Evolutionary conservation across 2,888 invertebrate genomes (phyloP).

Genomic region (Tipula lateralis): DNA sequence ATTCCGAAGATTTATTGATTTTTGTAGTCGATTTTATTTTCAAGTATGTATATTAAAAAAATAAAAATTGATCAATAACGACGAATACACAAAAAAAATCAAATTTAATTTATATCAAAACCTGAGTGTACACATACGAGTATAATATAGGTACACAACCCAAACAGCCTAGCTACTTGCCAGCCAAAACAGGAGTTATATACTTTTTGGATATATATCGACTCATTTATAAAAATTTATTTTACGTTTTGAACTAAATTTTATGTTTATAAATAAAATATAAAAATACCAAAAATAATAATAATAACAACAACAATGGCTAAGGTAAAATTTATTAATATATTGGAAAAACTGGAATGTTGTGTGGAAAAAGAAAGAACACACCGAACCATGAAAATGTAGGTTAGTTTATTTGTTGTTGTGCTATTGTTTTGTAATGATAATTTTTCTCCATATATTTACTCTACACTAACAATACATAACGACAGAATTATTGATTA

Average conservation of each 20-base stretch:
- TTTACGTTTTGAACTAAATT: background rate
- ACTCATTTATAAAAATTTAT: background rate
- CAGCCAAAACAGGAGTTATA: background rate
- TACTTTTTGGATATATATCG: background rate
- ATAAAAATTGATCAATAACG: background rate
- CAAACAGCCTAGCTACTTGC: background rate
- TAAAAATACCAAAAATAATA: background rate
- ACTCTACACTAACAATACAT: background rate
- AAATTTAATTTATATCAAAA: background rate
- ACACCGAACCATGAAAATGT: background rate
- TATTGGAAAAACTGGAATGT: background rate
- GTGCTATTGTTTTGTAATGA: background rate
- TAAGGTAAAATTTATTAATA: slow-evolving; percentile 3
- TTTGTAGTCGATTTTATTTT: background rate
- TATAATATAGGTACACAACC: background rate
- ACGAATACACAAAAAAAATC: background rate
- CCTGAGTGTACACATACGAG: too few species aligned
- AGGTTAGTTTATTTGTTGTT: background rate
- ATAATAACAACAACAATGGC: background rate
- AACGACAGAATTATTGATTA: background rate
- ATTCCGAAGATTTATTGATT: background rate
- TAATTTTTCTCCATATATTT: background rate
- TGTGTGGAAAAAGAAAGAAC: background rate
- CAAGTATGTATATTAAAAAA: background rate
- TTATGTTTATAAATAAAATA: background rate